Percentiles rank a stretch among this genome's conserved stretches.
These are phyloP conservation scores for Amphipoea oculea DNA, from an alignment of 2,888 invertebrate genomes.

Conservation along the genomic window DNA sequence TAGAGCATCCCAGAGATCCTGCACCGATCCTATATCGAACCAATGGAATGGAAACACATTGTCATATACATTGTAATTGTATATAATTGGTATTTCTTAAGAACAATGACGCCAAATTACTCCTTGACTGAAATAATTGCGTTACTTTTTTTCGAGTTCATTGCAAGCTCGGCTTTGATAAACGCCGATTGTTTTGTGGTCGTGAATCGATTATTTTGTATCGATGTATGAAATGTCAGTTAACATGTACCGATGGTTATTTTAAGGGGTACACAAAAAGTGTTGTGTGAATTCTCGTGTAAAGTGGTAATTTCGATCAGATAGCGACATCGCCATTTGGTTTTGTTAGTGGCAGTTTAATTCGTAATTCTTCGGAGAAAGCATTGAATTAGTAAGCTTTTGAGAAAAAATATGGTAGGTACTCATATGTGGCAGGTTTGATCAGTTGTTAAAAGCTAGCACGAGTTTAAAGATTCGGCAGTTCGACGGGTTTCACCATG, in stretches of 20 bases:
- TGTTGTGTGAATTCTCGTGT: conserved; percentile 62
- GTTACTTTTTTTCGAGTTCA: conserved; percentile 78
- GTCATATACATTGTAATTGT: conserved; percentile 90
- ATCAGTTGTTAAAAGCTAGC: conserved; percentile 11
- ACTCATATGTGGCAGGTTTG: background rate
- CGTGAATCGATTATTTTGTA: conserved; percentile 74
- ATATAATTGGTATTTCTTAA: conserved; percentile 90
- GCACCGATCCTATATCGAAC: conserved; percentile 87
- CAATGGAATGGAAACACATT: conserved; percentile 85
- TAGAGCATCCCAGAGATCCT: conserved; percentile 81
- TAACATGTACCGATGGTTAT: conserved; percentile 58
- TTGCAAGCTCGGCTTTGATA: conserved; percentile 81
- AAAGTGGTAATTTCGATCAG: conserved; percentile 64
- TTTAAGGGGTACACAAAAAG: conserved; percentile 54
- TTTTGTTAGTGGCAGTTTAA: conserved; percentile 35
- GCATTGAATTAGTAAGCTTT: conserved; percentile 43
- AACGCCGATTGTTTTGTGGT: conserved; percentile 81
- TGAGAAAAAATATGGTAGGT: conserved; percentile 12
- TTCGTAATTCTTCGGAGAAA: conserved; percentile 38
- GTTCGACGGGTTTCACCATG: background rate
- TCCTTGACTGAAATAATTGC: conserved; percentile 89
- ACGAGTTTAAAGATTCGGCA: conserved; percentile 21
- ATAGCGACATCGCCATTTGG: conserved; percentile 47
- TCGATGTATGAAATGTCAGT: conserved; percentile 67
- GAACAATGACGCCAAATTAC: conserved; percentile 90